A percentile compares a stretch with the other conserved stretches of the same genome.
Conservation (phyloP, 2,888 invertebrate species). For the Pachymerium ferrugineum region DNA sequence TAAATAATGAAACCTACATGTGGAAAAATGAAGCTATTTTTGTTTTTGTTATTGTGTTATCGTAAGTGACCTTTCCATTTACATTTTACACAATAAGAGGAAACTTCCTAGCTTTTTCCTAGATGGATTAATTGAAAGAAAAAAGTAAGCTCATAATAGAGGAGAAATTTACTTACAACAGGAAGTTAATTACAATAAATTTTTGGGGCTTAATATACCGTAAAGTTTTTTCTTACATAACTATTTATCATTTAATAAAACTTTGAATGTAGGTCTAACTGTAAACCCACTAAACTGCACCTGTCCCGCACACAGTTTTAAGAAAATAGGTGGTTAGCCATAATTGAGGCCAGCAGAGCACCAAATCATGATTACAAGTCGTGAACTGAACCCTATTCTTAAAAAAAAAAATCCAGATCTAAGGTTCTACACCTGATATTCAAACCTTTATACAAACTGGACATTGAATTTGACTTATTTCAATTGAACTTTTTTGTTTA, state of each 20-base stretch:
- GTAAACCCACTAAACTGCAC: neutral
- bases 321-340: conserved; percentile 20
- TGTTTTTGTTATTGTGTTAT: neutral
- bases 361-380: conserved; percentile 8
- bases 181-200: neutral
- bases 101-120: conserved; percentile 6
- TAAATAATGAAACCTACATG: neutral
- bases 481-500: conserved; percentile 6
- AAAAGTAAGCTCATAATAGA: neutral
- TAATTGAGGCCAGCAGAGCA: conserved; percentile 24
- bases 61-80: neutral
- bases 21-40: neutral
- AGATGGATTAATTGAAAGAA: neutral
- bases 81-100: neutral
- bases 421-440: conserved; percentile 5
- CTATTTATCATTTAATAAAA: neutral
- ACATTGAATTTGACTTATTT: neutral
- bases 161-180: neutral
- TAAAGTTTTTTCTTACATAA: neutral
- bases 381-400: conserved; percentile 14
- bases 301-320: conserved; percentile 5
- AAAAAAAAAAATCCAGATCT: conserved; percentile 1
- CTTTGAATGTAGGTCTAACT: neutral
- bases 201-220: neutral
- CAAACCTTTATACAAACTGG: conserved; percentile 5